phyloP scores from a whole-genome alignment of 1,140 invertebrate species.

The Triops longicaudatus region DNA sequence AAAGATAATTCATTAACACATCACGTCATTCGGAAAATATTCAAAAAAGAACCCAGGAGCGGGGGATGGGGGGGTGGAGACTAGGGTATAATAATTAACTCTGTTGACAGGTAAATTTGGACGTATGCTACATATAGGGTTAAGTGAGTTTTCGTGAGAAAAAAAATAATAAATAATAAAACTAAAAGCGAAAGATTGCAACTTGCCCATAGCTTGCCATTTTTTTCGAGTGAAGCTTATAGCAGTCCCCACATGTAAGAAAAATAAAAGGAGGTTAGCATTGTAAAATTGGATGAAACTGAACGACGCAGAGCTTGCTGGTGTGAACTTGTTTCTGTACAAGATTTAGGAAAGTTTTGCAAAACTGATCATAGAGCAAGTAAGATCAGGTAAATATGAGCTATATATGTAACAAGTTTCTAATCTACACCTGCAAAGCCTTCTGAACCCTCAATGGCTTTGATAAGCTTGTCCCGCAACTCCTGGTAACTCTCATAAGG shows the following conservation, averaged over 20 bases:
- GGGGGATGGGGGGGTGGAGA: not conserved
- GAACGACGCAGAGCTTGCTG: not conserved
- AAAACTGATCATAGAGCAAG: not conserved
- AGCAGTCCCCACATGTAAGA: slow-evolving; percentile 1
- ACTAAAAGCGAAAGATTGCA: not conserved
- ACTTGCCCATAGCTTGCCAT: slow-evolving; percentile 9
- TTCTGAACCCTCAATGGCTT: slow-evolving; percentile 95
- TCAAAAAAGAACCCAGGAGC: not conserved
- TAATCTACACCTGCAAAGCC: slow-evolving; percentile 98
- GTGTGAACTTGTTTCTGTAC: not conserved
- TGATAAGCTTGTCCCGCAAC: slow-evolving; percentile 85
- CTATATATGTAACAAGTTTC: slow-evolving; percentile 32
- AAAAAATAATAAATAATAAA: not conserved
- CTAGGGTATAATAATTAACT: not conserved
- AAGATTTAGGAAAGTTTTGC: not conserved
- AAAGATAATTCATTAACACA: not conserved
- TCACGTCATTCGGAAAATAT: not conserved
- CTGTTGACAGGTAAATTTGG: not conserved
- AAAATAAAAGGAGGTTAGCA: not conserved
- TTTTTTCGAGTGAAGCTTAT: not conserved
- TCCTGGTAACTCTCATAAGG: slow-evolving; percentile 94
- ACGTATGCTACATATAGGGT: not conserved
- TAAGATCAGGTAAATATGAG: slow-evolving; percentile 6
- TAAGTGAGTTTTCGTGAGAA: not conserved
- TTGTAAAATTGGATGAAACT: not conserved